Percentiles rank a stretch among this genome's conserved stretches.
phyloP scores from a whole-genome alignment of 2,113 vertebrate species.

The Andinoacara biseriatus region DNA sequence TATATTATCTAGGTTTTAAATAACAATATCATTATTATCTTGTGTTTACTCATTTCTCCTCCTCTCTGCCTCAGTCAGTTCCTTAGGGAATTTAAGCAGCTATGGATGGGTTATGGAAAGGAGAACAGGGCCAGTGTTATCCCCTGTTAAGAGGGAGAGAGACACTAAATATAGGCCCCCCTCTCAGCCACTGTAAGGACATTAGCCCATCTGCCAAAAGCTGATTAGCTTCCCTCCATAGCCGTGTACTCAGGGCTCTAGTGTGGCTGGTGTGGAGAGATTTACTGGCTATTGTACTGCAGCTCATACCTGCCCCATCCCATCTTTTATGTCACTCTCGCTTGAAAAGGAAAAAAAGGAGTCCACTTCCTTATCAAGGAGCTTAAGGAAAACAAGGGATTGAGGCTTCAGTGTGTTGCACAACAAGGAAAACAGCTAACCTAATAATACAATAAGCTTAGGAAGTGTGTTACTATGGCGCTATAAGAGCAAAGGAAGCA shows the following conservation, averaged over 20 bases:
- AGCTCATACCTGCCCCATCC: conserved; percentile 52
- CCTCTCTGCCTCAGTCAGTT: not conserved
- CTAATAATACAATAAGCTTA: conserved; percentile 16
- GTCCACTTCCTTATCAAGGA: conserved; percentile 71
- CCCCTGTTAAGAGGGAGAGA: conserved; percentile 72
- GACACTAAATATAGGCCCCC: conserved; percentile 73
- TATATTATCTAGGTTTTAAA: not conserved
- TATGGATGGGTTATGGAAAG: conserved; percentile 36
- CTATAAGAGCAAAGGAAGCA: not conserved
- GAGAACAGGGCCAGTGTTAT: conserved; percentile 60
- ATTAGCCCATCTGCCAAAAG: conserved; percentile 76
- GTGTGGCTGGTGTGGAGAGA: conserved; percentile 57
- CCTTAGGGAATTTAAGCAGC: conserved; percentile 29
- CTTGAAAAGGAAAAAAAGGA: conserved; percentile 46
- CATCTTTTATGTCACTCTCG: conserved; percentile 44
- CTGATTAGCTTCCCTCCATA: conserved; percentile 71
- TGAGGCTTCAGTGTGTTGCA: conserved; percentile 58
- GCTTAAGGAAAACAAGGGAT: conserved; percentile 48
- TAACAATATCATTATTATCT: not conserved
- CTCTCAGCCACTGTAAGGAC: conserved; percentile 71
- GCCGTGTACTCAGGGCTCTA: conserved; percentile 55
- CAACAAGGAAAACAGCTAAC: conserved; percentile 43
- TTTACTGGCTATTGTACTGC: conserved; percentile 63
- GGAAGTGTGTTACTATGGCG: not conserved
- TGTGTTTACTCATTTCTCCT: not conserved